Conservation (phyloP, 2,113 vertebrate species). For the Porphyrio hochstetteri region DNA sequence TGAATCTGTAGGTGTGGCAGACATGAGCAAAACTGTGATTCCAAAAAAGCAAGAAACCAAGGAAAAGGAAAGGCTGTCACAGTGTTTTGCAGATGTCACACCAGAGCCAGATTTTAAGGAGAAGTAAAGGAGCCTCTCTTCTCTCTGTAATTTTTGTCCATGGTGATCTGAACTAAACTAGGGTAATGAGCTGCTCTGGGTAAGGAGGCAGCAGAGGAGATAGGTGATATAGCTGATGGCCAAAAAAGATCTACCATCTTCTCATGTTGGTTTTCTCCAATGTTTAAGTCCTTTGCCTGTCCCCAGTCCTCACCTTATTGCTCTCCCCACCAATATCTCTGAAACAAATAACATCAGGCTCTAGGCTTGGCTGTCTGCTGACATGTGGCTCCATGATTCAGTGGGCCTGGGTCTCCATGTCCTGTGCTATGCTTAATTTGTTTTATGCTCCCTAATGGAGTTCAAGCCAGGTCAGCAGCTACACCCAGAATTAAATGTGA, state of each 20-base stretch:
- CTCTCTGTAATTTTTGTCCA: no score
- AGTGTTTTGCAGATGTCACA: not conserved
- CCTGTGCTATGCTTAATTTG: not conserved
- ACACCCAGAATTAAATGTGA: conserved; percentile 20
- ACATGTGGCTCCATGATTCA: not conserved
- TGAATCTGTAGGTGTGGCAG: not conserved
- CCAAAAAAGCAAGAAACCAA: not conserved
- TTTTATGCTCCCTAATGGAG: conserved; percentile 30
- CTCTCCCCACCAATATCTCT: not conserved
- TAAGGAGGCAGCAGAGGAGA: not conserved
- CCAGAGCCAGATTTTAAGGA: not conserved
- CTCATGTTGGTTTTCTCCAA: not conserved
- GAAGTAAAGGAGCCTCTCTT: not conserved
- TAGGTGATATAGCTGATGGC: not conserved
- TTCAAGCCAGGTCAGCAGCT: conserved; percentile 40
- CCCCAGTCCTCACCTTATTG: not conserved
- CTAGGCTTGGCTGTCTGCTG: not conserved
- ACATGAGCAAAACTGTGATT: not conserved
- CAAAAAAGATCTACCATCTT: not conserved
- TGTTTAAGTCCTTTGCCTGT: not conserved
- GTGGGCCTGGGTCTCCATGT: not conserved
- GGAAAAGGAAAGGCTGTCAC: not conserved
- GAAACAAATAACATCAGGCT: not conserved
- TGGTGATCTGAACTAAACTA: not conserved
- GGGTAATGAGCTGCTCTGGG: not conserved